These are phyloP conservation scores for Euschistus heros DNA, from an alignment of 1,140 invertebrate genomes.

Conservation along the genomic window DNA sequence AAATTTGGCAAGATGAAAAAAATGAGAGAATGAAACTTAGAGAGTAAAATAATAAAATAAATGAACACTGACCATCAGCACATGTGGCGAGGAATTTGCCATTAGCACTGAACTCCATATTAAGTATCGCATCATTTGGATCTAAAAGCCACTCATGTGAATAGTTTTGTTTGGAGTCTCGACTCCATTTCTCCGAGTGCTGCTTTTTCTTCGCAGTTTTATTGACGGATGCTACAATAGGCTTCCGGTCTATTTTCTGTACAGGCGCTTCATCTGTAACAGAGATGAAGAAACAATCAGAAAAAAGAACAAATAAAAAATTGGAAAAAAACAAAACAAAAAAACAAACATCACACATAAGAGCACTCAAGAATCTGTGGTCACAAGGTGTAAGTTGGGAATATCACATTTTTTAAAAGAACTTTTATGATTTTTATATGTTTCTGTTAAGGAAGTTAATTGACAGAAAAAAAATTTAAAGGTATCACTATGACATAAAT, in stretches of 20 bases:
- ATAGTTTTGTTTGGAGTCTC: slow-evolving; percentile 27
- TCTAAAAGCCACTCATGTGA: slow-evolving; percentile 51
- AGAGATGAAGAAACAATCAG: not conserved
- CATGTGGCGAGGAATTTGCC: slow-evolving; percentile 73
- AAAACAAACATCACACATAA: no score
- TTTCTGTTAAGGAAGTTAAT: no score
- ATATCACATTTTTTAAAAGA: no score
- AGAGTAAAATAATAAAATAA: not conserved
- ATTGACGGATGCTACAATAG: not conserved
- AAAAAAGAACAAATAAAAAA: no score
- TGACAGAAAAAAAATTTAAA: no score
- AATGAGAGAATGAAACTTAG: no score
- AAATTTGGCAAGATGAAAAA: no score
- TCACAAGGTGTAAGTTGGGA: no score
- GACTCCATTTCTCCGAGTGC: slow-evolving; percentile 22
- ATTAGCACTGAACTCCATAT: slow-evolving; percentile 69
- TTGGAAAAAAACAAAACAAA: no score
- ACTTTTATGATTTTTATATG: no score
- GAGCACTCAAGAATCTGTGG: no score
- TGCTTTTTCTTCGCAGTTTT: slow-evolving; percentile 25
- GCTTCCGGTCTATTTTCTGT: slow-evolving; percentile 10
- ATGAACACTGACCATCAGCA: slow-evolving; percentile 56
- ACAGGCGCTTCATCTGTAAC: not conserved
- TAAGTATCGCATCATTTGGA: slow-evolving; percentile 52
- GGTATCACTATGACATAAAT: no score